These are phyloP conservation scores for Motacilla alba DNA, from an alignment of 2,113 vertebrate species.

Conservation along the genomic window DNA sequence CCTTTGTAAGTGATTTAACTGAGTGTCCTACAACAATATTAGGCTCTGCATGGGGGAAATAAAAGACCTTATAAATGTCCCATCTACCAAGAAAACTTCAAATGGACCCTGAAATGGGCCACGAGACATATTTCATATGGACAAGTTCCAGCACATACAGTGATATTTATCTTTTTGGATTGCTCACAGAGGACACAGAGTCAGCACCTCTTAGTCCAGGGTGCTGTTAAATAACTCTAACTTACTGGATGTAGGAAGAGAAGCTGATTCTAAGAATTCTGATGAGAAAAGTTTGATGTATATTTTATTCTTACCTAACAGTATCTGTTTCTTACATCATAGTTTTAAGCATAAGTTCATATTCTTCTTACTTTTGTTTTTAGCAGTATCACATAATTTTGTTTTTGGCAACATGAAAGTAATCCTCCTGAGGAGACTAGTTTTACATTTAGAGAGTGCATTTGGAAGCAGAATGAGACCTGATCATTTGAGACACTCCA, in stretches of 20 bases:
- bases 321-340: neutral
- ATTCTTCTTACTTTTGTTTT: neutral
- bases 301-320: neutral
- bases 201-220: neutral
- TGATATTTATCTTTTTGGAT: neutral
- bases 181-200: neutral
- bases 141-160: neutral
- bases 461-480: neutral
- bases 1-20: neutral
- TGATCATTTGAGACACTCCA: neutral
- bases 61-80: neutral
- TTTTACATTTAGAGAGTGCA: neutral
- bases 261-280: neutral
- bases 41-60: neutral
- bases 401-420: neutral
- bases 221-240: neutral
- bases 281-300: neutral
- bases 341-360: neutral
- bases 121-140: neutral
- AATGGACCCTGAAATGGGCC: neutral
- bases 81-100: neutral
- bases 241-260: neutral
- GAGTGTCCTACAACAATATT: neutral
- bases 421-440: neutral
- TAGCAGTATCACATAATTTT: neutral